phyloP scores from a whole-genome alignment of 2,888 invertebrate species.

The Scaptomyza flava region DNA sequence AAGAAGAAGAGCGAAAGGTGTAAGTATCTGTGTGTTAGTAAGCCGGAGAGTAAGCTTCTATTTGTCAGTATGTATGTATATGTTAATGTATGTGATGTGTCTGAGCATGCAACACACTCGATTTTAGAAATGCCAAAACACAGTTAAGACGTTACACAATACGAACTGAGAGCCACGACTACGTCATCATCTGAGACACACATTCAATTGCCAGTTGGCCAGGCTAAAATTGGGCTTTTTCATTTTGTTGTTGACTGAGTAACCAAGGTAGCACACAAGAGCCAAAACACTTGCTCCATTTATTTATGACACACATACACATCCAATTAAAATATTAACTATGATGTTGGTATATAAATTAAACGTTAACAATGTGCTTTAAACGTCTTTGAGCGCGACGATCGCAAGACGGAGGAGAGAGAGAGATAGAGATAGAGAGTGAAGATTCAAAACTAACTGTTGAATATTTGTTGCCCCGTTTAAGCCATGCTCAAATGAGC shows the following conservation, averaged over 20 bases:
- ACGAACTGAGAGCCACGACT: constrained; percentile 45
- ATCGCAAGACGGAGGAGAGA: constrained; percentile 8
- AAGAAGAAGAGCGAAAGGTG: constrained; percentile 57
- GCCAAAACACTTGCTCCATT: constrained; percentile 55
- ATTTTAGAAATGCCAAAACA: constrained; percentile 75
- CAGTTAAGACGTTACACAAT: constrained; percentile 76
- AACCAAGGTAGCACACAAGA: constrained; percentile 65
- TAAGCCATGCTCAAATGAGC: constrained; percentile 69
- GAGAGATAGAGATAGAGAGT: constrained; percentile 7
- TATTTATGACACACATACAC: constrained; percentile 34
- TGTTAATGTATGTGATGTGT: constrained; percentile 4
- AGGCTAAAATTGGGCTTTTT: constrained; percentile 41
- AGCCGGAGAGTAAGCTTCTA: constrained; percentile 52
- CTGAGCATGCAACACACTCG: constrained; percentile 46
- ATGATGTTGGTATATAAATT: constrained; percentile 6
- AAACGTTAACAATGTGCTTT: constrained; percentile 19
- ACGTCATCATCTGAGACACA: constrained; percentile 65
- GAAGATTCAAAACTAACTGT: constrained; percentile 57
- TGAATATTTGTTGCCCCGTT: constrained; percentile 69
- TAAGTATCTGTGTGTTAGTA: constrained; percentile 34
- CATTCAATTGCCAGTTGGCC: constrained; percentile 37
- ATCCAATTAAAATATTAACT: constrained; percentile 18
- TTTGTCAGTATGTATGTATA: not conserved
- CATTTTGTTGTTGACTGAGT: constrained; percentile 53
- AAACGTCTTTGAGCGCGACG: constrained; percentile 36